phyloP scores from a whole-genome alignment of 2,113 vertebrate genomes.

The Dendrocopos noguchii region DNA sequence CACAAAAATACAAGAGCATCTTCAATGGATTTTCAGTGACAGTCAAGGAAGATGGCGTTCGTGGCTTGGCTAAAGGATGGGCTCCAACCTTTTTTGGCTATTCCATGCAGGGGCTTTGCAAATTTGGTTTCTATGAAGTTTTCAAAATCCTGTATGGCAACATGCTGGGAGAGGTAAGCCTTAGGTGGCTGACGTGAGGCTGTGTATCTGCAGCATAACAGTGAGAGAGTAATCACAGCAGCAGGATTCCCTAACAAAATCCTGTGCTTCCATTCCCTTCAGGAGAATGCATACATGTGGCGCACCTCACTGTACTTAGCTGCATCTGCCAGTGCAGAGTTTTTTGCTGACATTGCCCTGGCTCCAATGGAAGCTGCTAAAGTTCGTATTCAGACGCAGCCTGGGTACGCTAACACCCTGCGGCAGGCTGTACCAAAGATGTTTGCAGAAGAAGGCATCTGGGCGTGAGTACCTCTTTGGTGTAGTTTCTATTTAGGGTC shows the following conservation, averaged over 20 bases:
- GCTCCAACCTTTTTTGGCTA: slow-evolving; percentile 98
- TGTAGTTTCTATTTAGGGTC: neutral
- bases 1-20: slow-evolving; percentile 95
- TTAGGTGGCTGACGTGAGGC: neutral
- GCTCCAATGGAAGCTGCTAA: slow-evolving; percentile 99
- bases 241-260: neutral
- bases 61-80: slow-evolving; percentile 97
- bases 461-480: slow-evolving; percentile 86
- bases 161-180: slow-evolving; percentile 91
- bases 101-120: slow-evolving; percentile 98
- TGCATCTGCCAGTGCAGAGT: slow-evolving; percentile 98
- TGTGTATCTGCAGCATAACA: neutral
- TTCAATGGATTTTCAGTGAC: slow-evolving; percentile 94
- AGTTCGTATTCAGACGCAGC: slow-evolving; percentile 97
- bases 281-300: slow-evolving; percentile 97
- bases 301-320: slow-evolving; percentile 96
- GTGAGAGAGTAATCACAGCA: neutral
- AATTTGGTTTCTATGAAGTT: slow-evolving; percentile 99
- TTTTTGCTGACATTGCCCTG: slow-evolving; percentile 98
- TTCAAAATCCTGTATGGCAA: slow-evolving; percentile 96
- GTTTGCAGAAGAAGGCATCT: slow-evolving; percentile 93
- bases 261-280: neutral
- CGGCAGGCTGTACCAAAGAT: slow-evolving; percentile 94
- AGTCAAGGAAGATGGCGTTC: slow-evolving; percentile 90
- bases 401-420: slow-evolving; percentile 95